Evolutionary conservation across 2,888 invertebrate genomes (phyloP).

Genomic region (Amblyteles armatorius): DNA sequence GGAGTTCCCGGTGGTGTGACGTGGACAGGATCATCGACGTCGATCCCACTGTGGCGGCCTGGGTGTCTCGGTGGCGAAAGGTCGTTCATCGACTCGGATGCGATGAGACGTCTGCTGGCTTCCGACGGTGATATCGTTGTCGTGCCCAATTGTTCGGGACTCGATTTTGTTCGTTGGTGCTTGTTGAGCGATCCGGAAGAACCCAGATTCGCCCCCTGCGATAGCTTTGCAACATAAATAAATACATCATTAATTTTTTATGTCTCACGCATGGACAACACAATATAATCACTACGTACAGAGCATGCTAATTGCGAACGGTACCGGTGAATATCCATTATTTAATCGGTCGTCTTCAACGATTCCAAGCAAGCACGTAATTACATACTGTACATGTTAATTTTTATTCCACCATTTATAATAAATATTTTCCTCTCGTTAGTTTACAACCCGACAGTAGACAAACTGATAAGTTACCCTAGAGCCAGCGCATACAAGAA

Average conservation of each 20-base stretch:
- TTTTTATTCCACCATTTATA: conserved; percentile 45
- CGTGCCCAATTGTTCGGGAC: conserved; percentile 86
- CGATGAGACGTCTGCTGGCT: conserved; percentile 85
- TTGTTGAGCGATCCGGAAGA: conserved; percentile 82
- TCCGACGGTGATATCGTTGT: conserved; percentile 83
- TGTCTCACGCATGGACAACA: neutral
- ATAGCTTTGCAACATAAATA: conserved; percentile 73
- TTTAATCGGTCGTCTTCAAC: conserved; percentile 15
- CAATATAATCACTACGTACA: neutral
- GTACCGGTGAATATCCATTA: conserved; percentile 24
- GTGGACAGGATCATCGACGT: conserved; percentile 83
- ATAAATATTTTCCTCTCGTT: conserved; percentile 11
- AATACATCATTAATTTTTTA: conserved; percentile 1
- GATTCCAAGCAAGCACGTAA: conserved; percentile 58
- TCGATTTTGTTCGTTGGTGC: conserved; percentile 89
- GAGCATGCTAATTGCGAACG: conserved; percentile 35
- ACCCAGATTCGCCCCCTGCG: conserved; percentile 80
- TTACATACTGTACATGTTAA: conserved; percentile 54
- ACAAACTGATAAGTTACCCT: conserved; percentile 15
- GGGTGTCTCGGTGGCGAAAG: conserved; percentile 82
- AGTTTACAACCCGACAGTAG: conserved; percentile 44
- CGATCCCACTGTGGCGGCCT: conserved; percentile 77
- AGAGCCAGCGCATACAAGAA: conserved; percentile 47
- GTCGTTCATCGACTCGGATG: conserved; percentile 88
- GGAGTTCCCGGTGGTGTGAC: conserved; percentile 93